Percentiles rank a stretch among this genome's conserved stretches.
These are phyloP conservation scores for Globia sparganii DNA, from an alignment of 2,888 invertebrate genomes.

Conservation along the genomic window DNA sequence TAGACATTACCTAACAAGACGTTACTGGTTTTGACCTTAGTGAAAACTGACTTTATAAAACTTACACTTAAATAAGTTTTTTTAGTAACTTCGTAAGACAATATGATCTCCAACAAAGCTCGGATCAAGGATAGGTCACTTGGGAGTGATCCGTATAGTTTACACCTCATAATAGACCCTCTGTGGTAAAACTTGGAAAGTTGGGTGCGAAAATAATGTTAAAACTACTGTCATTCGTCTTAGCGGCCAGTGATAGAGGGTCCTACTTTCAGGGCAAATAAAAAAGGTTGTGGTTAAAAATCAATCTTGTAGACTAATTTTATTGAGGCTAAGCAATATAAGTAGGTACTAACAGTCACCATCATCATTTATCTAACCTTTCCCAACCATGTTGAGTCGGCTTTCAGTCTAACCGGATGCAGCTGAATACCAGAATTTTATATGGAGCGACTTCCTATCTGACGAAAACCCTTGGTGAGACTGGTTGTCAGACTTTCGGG, in stretches of 20 bases:
- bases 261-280: neutral
- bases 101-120: constrained; percentile 8
- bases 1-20: neutral
- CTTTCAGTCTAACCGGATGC: no score
- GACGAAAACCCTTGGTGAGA: no score
- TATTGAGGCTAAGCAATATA: no score
- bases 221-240: constrained; percentile 25
- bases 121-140: constrained; percentile 18
- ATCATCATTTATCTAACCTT: no score
- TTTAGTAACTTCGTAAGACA: constrained; percentile 6
- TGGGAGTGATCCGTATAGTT: constrained; percentile 45
- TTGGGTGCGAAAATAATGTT: constrained; percentile 30
- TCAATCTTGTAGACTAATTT: neutral
- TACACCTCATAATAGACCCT: constrained; percentile 28
- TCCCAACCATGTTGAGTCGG: no score
- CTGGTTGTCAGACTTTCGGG: no score
- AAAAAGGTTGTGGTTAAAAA: neutral
- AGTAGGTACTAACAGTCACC: no score
- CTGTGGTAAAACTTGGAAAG: constrained; percentile 29
- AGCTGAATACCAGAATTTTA: no score
- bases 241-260: neutral
- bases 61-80: neutral
- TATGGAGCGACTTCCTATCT: no score
- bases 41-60: neutral
- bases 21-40: neutral